Conservation (phyloP, 2,113 vertebrate species). For the Centropus unirufus region DNA sequence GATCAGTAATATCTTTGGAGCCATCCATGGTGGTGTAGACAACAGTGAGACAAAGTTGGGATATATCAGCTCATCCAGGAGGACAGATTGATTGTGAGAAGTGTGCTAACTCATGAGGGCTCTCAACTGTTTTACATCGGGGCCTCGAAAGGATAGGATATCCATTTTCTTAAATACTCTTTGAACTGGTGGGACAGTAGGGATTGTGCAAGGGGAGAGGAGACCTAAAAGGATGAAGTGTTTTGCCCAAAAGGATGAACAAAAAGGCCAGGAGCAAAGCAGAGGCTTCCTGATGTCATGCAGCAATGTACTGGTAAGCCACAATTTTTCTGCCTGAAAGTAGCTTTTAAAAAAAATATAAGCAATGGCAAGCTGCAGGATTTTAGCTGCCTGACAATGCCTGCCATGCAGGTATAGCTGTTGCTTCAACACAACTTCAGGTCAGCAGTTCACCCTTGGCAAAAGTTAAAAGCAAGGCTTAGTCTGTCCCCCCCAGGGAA, state of each 20-base stretch:
- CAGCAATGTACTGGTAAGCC: not conserved
- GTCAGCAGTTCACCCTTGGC: not conserved
- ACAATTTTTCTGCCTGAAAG: not conserved
- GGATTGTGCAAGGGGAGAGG: not conserved
- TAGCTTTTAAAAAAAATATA: not conserved
- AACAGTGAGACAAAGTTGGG: not conserved
- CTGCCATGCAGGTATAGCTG: not conserved
- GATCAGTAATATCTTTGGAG: not conserved
- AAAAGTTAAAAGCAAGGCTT: not conserved
- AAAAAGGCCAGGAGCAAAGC: not conserved
- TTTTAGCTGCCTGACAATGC: not conserved
- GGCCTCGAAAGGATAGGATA: not conserved
- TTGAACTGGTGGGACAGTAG: not conserved
- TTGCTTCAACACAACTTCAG: not conserved
- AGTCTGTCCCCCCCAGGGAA: not conserved
- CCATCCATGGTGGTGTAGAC: not conserved
- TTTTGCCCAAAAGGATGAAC: not conserved
- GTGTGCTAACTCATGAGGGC: not conserved
- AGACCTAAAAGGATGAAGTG: not conserved
- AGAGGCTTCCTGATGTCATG: not conserved
- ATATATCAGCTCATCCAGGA: not conserved
- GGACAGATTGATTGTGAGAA: not conserved
- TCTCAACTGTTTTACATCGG: not conserved
- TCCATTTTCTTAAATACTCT: not conserved
- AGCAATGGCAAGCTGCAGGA: not conserved